phyloP scores from a whole-genome alignment of 2,888 invertebrate genomes.

The Perdita meconis region DNA sequence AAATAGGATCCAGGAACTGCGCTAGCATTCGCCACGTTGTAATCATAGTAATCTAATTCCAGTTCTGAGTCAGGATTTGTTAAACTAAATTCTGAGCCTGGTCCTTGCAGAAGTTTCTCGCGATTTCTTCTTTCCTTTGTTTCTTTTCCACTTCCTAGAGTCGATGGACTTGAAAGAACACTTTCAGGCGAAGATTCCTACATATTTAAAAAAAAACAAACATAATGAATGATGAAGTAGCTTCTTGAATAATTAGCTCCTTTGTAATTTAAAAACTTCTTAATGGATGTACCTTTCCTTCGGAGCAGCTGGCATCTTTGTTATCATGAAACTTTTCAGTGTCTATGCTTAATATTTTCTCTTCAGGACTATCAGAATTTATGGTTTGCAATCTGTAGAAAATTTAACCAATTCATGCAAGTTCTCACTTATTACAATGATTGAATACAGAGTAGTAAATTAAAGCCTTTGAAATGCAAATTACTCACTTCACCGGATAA shows the following conservation, averaged over 20 bases:
- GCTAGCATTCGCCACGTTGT: constrained; percentile 92
- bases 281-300: constrained; percentile 26
- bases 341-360: constrained; percentile 16
- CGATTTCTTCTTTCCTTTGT: constrained; percentile 92
- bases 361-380: constrained; percentile 75
- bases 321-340: constrained; percentile 11
- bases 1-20: constrained; percentile 94
- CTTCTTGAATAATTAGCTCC: neutral
- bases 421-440: neutral
- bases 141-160: constrained; percentile 84
- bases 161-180: constrained; percentile 77
- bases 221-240: neutral
- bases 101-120: constrained; percentile 87
- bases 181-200: constrained; percentile 79
- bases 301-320: constrained; percentile 24
- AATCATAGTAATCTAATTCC: constrained; percentile 95
- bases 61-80: constrained; percentile 90
- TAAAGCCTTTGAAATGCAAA: neutral
- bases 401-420: neutral
- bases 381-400: constrained; percentile 77
- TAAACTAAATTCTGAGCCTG: constrained; percentile 92
- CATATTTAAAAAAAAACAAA: neutral
- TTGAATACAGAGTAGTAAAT: neutral
- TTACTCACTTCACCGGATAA: constrained; percentile 80
- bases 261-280: no score